phyloP scores from a whole-genome alignment of 2,797 vertebrate genomes.

The Calcarius lapponicus region DNA sequence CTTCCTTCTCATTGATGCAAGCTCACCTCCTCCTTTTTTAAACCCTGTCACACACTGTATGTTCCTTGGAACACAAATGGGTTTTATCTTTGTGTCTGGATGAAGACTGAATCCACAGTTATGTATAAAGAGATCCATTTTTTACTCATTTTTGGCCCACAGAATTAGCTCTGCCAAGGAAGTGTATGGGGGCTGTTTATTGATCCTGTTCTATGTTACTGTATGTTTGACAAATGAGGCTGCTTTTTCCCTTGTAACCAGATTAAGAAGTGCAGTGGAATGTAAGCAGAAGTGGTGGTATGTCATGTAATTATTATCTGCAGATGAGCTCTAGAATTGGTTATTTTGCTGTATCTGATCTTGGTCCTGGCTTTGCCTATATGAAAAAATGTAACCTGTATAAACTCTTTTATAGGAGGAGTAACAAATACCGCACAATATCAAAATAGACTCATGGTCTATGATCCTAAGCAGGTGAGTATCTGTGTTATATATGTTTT shows the following conservation, averaged over 20 bases:
- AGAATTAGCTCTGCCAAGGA: neutral
- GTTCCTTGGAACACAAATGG: neutral
- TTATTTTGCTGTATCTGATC: constrained; percentile 40
- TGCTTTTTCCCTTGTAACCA: neutral
- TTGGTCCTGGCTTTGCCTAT: constrained; percentile 23
- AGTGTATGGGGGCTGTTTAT: fast-evolving
- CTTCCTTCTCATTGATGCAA: neutral
- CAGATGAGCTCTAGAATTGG: neutral
- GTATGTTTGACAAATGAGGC: neutral
- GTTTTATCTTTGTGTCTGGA: neutral
- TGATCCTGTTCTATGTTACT: neutral
- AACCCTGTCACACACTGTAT: fast-evolving
- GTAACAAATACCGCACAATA: constrained; percentile 98
- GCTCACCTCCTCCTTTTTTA: neutral
- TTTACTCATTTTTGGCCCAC: neutral
- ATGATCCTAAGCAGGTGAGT: constrained; percentile 93
- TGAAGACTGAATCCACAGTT: neutral
- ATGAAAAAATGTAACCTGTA: constrained; percentile 54
- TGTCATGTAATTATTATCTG: constrained; percentile 10
- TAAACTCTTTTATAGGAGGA: constrained; percentile 84
- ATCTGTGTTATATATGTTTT: neutral
- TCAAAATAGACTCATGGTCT: constrained; percentile 97
- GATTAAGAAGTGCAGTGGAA: neutral
- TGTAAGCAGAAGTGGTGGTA: neutral
- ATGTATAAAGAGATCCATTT: neutral